A percentile compares a stretch with the other conserved stretches of the same genome.
Conservation (phyloP, 2,888 invertebrate species). For the Diloba caeruleocephala region DNA sequence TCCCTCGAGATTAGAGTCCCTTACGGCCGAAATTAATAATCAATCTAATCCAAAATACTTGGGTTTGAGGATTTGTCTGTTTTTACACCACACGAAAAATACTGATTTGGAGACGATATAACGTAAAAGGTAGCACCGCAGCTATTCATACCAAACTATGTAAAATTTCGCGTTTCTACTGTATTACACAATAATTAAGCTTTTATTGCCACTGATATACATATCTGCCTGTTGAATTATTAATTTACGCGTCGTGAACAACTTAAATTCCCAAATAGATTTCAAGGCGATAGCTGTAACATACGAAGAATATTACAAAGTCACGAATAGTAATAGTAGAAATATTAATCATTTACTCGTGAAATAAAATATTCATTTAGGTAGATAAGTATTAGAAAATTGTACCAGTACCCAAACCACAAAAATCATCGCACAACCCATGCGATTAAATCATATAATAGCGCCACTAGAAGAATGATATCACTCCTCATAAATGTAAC, state of each 20-base stretch:
- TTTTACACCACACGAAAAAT: no score
- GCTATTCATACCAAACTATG: slow-evolving; percentile 18
- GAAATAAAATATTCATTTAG: no score
- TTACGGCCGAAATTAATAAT: no score
- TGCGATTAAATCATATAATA: slow-evolving; percentile 44
- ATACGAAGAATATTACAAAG: not conserved
- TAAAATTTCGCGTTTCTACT: slow-evolving; percentile 17
- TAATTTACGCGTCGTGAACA: slow-evolving; percentile 7
- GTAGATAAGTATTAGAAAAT: not conserved
- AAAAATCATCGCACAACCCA: slow-evolving; percentile 19
- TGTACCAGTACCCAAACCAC: slow-evolving; percentile 3
- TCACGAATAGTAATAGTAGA: no score
- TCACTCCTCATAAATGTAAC: slow-evolving; percentile 70
- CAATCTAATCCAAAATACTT: no score
- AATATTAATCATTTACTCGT: no score
- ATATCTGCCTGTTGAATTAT: slow-evolving; percentile 22
- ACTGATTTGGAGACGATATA: not conserved
- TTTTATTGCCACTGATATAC: slow-evolving; percentile 33
- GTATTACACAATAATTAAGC: slow-evolving; percentile 22
- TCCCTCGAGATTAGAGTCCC: no score
- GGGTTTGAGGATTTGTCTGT: no score
- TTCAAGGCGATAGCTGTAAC: not conserved
- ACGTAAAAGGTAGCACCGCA: slow-evolving; percentile 28
- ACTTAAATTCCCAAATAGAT: slow-evolving; percentile 14
- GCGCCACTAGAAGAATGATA: slow-evolving; percentile 69